These are phyloP conservation scores for Amphibalanus amphitrite DNA, from an alignment of 1,140 invertebrate species.

Conservation along the genomic window DNA sequence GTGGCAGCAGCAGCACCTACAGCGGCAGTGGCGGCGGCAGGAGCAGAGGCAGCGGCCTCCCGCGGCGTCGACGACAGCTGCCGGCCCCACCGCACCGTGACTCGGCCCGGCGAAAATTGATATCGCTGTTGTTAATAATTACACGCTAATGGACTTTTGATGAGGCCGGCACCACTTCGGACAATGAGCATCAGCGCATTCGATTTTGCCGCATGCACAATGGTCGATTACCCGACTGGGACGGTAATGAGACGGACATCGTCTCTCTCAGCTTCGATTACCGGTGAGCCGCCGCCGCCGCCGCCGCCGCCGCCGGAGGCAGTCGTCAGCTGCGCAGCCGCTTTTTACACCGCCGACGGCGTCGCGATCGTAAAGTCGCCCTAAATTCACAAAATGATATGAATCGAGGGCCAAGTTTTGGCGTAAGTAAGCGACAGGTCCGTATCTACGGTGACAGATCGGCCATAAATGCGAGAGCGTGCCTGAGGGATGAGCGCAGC, in stretches of 20 bases:
- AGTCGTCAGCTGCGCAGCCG: background rate
- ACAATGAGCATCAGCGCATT: background rate
- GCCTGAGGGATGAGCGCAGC: background rate
- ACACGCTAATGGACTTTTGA: background rate
- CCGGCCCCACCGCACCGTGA: background rate
- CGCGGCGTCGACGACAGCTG: background rate
- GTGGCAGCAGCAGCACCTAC: too few species aligned
- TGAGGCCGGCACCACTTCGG: background rate
- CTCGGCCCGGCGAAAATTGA: background rate
- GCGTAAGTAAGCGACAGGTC: background rate
- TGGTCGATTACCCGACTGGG: background rate
- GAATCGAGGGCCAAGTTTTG: background rate
- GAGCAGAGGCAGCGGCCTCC: background rate
- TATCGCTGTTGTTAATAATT: background rate
- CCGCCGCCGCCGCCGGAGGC: too few species aligned
- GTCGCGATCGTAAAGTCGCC: background rate
- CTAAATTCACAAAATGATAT: conserved; percentile 1
- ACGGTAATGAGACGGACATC: background rate
- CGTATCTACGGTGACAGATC: background rate
- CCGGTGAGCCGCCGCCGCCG: too few species aligned
- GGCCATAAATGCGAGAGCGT: background rate
- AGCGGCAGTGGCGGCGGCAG: background rate
- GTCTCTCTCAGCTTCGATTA: background rate
- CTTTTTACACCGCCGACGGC: background rate
- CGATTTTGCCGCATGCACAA: conserved; percentile 1